Conservation (phyloP, 2,888 invertebrate genomes). For the Microchrysa polita region DNA sequence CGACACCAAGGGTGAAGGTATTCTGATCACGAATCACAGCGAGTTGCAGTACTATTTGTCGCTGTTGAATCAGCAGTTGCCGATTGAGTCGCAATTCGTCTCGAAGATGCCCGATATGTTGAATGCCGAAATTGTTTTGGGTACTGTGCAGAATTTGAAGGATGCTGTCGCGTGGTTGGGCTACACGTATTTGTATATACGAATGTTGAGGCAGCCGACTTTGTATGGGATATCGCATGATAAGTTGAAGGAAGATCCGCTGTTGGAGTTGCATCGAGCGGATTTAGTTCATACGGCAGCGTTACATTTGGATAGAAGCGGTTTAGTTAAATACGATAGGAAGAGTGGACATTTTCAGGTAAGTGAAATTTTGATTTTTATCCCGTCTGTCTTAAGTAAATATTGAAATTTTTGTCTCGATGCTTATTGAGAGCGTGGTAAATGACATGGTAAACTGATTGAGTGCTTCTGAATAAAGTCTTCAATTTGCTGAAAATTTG, state of each 20-base stretch:
- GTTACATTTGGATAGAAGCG: constrained; percentile 87
- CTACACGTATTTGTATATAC: constrained; percentile 95
- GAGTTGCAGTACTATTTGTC: constrained; percentile 98
- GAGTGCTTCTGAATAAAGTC: no score
- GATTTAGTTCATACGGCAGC: constrained; percentile 97
- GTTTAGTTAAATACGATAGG: constrained; percentile 94
- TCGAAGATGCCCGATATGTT: constrained; percentile 94
- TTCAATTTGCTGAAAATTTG: no score
- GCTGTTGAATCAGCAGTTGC: constrained; percentile 96
- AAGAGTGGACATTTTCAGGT: constrained; percentile 88
- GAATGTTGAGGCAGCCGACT: constrained; percentile 91
- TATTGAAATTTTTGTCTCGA: no score
- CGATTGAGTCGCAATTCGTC: constrained; percentile 96
- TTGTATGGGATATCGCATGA: constrained; percentile 90
- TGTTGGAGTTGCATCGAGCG: constrained; percentile 89
- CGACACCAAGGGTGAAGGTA: constrained; percentile 96
- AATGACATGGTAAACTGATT: no score
- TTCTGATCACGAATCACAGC: constrained; percentile 97
- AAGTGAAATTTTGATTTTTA: no score
- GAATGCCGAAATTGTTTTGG: constrained; percentile 97
- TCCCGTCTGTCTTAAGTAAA: no score
- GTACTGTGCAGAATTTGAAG: constrained; percentile 86
- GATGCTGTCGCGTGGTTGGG: constrained; percentile 93
- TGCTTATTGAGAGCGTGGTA: no score
- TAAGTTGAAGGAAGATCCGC: constrained; percentile 80